Conservation (phyloP, 2,888 invertebrate species). For the Agriopis marginaria region DNA sequence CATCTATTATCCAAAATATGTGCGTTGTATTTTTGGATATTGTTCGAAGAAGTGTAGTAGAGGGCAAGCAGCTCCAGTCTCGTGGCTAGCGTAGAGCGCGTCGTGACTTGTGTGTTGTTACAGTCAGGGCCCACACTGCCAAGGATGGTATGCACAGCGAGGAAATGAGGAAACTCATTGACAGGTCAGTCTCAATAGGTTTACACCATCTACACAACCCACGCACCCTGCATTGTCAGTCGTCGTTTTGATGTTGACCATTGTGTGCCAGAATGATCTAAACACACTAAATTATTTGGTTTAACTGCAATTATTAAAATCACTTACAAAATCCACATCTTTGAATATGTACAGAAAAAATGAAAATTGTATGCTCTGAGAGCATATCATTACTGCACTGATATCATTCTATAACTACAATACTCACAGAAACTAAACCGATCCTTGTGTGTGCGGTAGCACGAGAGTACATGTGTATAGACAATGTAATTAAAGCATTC, state of each 20-base stretch:
- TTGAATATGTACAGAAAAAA: background rate
- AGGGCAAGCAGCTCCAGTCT: slow-evolving; percentile 67
- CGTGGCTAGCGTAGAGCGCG: slow-evolving; percentile 81
- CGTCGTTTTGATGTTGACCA: slow-evolving; percentile 15
- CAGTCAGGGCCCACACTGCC: slow-evolving; percentile 89
- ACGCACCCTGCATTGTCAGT: slow-evolving; percentile 24
- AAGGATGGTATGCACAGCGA: slow-evolving; percentile 98
- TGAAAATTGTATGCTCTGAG: slow-evolving; percentile 6
- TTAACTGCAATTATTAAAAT: background rate
- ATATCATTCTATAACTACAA: slow-evolving; percentile 7
- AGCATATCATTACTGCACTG: too few species aligned
- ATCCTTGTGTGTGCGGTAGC: slow-evolving; percentile 75
- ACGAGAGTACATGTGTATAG: slow-evolving; percentile 57
- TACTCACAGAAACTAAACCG: slow-evolving; percentile 50
- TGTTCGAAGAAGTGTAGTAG: slow-evolving; percentile 65
- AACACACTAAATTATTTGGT: background rate
- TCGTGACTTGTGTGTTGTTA: slow-evolving; percentile 86
- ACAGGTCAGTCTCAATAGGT: slow-evolving; percentile 92
- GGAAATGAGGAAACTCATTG: slow-evolving; percentile 98
- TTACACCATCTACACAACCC: slow-evolving; percentile 53
- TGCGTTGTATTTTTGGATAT: slow-evolving; percentile 53
- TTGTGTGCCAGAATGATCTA: slow-evolving; percentile 7
- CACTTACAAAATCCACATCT: slow-evolving; percentile 7
- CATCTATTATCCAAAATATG: slow-evolving; percentile 16
- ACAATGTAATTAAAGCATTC: slow-evolving; percentile 59